Base-by-base conservation (phyloP, 1,140 invertebrate genomes). In the Drosophila biarmipes region DNA sequence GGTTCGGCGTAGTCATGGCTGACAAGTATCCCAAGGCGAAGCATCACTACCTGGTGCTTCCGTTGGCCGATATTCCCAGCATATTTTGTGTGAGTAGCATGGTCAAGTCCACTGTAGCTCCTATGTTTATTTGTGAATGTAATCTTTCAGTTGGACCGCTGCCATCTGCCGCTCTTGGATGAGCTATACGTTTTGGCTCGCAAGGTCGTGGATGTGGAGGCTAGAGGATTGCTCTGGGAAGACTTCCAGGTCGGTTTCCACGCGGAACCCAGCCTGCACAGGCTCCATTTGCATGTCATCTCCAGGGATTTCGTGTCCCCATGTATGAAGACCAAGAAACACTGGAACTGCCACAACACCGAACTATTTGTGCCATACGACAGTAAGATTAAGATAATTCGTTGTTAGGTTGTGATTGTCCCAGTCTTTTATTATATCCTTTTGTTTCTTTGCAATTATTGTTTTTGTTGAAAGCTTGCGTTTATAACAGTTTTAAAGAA, bases 261-360 rank as follows among this genome's bases (percentile, higher is more conserved):
- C 93, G 95, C 96, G 19, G 93, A 96, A 54, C 96, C 97, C 2
- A 97, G 96, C 82, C 97, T 98, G 96, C 93, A 95, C 57, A 94
- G 95, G 46, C 91, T 98, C 46, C 97, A 98, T 92, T 93, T 98
- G 74, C 97, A 98, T 92, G 95, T 98, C 1, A 97, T 98, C 37
- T 98, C 97, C 81, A 95, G 95, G 76, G 97, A 98, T 91, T 97
- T 98, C 92, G 93, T 96, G 61, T 97, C 96, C 29, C 93, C 94
- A 7, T 95, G 94, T 86, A 91, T 98, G 46, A 98, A 97, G 93
- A 97, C 94, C 0, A 97, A 97, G 91, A 94, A 96, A 73, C 97
- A 98, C 84, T 98, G 97, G 97, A 98, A 98, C 92, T 96, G 95
- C 56, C 98, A 97, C 85, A 97, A 94, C 4, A 97, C 97, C 4